Percentiles rank a stretch among this genome's conserved stretches.
Evolutionary conservation across 1,140 invertebrate genomes (phyloP).

Genomic region (Chymomyza costata): DNA sequence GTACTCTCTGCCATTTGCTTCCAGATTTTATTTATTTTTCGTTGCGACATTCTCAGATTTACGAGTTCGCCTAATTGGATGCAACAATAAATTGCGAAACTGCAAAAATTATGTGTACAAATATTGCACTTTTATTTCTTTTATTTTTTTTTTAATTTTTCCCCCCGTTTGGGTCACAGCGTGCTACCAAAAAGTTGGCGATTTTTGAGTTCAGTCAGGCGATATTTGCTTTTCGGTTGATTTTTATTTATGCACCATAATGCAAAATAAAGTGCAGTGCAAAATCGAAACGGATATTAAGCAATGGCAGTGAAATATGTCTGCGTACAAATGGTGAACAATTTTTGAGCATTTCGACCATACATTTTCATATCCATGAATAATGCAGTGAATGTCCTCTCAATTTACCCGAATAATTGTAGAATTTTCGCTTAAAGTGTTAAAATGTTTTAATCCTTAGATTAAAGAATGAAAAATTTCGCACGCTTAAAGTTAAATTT

Average conservation of each 20-base stretch:
- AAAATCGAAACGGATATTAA: conserved; percentile 58
- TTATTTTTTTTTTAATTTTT: conserved; percentile 11
- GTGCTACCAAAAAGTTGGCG: too few species aligned
- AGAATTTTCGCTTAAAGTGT: too few species aligned
- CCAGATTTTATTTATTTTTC: conserved; percentile 63
- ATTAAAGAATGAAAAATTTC: too few species aligned
- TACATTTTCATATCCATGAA: too few species aligned
- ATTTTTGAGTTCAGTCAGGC: neutral
- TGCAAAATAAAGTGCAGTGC: conserved; percentile 47
- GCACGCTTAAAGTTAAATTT: too few species aligned
- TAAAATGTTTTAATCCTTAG: too few species aligned
- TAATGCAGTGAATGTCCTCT: too few species aligned
- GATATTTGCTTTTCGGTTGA: conserved; percentile 17
- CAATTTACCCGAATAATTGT: too few species aligned
- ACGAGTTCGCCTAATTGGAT: conserved; percentile 63
- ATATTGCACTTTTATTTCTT: conserved; percentile 26
- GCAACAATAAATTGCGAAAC: conserved; percentile 61
- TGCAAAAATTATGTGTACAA: conserved; percentile 60
- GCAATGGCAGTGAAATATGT: conserved; percentile 29
- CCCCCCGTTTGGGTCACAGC: neutral
- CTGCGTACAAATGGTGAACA: too few species aligned
- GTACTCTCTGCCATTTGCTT: too few species aligned
- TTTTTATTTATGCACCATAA: conserved; percentile 60
- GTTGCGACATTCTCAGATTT: conserved; percentile 51
- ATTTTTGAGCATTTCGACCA: too few species aligned